phyloP scores from a whole-genome alignment of 2,888 invertebrate genomes.

The Lasius platythorax region DNA sequence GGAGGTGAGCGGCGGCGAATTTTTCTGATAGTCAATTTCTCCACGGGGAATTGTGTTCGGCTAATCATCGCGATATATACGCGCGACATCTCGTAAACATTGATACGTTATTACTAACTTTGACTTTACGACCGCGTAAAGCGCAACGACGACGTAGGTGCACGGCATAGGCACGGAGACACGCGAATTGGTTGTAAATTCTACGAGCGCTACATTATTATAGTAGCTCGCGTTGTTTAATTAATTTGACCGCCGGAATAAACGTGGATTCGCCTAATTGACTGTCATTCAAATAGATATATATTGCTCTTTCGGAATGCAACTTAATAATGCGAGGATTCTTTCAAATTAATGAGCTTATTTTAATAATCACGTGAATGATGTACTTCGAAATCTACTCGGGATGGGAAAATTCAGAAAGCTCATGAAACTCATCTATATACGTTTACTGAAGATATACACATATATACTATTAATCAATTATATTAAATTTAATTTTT shows the following conservation, averaged over 20 bases:
- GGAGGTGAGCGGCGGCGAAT: slow-evolving; percentile 13
- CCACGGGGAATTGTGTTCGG: slow-evolving; percentile 27
- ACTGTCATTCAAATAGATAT: not conserved
- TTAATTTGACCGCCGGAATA: slow-evolving; percentile 35
- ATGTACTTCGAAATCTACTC: not conserved
- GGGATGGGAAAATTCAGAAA: not conserved
- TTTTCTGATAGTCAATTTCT: slow-evolving; percentile 37
- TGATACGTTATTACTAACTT: slow-evolving; percentile 43
- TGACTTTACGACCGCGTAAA: slow-evolving; percentile 50
- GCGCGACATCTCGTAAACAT: slow-evolving; percentile 51
- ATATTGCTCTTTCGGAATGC: not conserved
- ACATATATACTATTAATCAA: not conserved
- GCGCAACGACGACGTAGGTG: slow-evolving; percentile 23
- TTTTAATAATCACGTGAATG: slow-evolving; percentile 20
- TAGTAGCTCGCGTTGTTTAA: slow-evolving; percentile 40
- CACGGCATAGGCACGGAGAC: slow-evolving; percentile 33
- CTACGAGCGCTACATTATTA: slow-evolving; percentile 33
- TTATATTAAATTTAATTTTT: slow-evolving; percentile 3
- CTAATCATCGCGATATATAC: slow-evolving; percentile 41
- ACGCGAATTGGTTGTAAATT: slow-evolving; percentile 48
- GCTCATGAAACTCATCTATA: not conserved
- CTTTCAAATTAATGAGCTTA: slow-evolving; percentile 4
- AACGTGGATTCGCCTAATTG: slow-evolving; percentile 27
- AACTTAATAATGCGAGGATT: slow-evolving; percentile 20
- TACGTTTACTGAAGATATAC: not conserved